These are phyloP conservation scores for Gasterosteus nipponicus DNA, from an alignment of 2,113 vertebrate genomes.

Conservation along the genomic window DNA sequence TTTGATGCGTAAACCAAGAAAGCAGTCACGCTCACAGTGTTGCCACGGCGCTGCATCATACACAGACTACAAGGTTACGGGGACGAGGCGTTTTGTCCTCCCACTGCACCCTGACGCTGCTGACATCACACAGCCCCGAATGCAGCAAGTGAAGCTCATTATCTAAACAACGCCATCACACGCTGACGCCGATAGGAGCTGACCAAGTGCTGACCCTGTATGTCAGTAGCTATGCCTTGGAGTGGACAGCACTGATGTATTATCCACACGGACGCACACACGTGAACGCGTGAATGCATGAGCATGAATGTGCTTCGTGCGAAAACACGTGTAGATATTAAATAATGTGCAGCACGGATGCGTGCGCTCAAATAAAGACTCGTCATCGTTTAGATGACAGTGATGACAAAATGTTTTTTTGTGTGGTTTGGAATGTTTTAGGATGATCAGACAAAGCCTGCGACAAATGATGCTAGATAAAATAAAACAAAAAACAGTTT, in stretches of 20 bases:
- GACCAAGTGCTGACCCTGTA: constrained; percentile 36
- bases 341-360: not conserved
- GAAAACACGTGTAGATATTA: not conserved
- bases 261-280: not conserved
- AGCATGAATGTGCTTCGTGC: too few relatives aligned
- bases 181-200: constrained; percentile 21
- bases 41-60: not conserved
- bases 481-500: not conserved
- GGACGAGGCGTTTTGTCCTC: not conserved
- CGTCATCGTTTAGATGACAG: too few relatives aligned
- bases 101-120: not conserved
- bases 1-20: not conserved
- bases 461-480: not conserved
- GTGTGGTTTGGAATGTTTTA: not conserved
- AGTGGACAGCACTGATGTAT: constrained; percentile 17
- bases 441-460: not conserved
- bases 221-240: constrained; percentile 44
- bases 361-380: too few relatives aligned
- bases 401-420: too few relatives aligned
- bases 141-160: constrained; percentile 6
- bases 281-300: too few relatives aligned
- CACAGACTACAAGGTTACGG: not conserved
- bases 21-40: not conserved
- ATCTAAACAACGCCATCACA: constrained; percentile 20
- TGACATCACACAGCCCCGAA: constrained; percentile 20